These are phyloP conservation scores for Frankliniella fusca DNA, from an alignment of 2,888 invertebrate species.

Conservation along the genomic window DNA sequence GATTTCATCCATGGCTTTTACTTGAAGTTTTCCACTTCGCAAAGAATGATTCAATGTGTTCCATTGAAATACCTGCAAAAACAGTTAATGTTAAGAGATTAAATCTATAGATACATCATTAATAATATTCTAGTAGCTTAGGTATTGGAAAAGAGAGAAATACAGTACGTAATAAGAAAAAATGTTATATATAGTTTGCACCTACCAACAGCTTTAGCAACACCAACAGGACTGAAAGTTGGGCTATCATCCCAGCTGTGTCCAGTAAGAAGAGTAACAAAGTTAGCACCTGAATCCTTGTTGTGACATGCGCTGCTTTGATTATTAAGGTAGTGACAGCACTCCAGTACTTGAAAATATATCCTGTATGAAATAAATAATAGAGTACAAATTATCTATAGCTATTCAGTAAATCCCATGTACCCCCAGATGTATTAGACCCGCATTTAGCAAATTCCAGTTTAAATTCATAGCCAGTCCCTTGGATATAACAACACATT, in stretches of 20 bases:
- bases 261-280: constrained; percentile 78
- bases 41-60: constrained; percentile 78
- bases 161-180: neutral
- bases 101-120: constrained; percentile 27
- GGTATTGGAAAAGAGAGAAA: neutral
- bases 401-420: neutral
- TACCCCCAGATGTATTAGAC: too few relatives aligned
- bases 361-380: constrained; percentile 48
- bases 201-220: constrained; percentile 66
- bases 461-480: too few relatives aligned
- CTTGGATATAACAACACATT: too few relatives aligned
- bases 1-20: constrained; percentile 60
- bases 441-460: too few relatives aligned
- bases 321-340: constrained; percentile 70
- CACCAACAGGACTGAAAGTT: constrained; percentile 70
- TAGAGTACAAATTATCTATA: neutral
- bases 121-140: neutral
- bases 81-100: constrained; percentile 31
- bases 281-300: constrained; percentile 50
- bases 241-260: constrained; percentile 52
- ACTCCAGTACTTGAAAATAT: constrained; percentile 77
- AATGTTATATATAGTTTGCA: constrained; percentile 35
- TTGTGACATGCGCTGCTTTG: constrained; percentile 47
- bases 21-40: constrained; percentile 75
- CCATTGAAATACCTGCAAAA: constrained; percentile 67